Evolutionary conservation across 2,888 invertebrate genomes (phyloP), one percentile per base, ranked within the genome.

Genomic region (Laothoe populi): DNA sequence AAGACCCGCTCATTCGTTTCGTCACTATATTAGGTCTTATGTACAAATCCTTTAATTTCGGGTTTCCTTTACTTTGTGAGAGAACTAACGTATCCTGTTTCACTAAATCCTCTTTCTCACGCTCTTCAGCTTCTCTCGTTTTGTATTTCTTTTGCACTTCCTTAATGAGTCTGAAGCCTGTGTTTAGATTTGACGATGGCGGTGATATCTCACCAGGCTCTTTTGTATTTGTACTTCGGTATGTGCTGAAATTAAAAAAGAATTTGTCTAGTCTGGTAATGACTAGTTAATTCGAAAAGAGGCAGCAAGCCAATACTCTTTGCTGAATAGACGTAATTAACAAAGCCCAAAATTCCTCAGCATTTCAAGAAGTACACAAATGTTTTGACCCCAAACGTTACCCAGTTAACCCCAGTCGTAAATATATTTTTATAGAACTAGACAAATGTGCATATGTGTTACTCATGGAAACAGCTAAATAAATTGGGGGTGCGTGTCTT

Each of bases 91-190:
- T 98, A 87, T 99, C 99, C 87, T 99, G 99, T 90, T 99, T 99
- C 0, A 99, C 99, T 68, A 99, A 95, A 92, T 99, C 98, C 87
- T 99, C 99, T 76, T 99, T 99, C 85, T 99, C 99, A 61, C 98
- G 95, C 86, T 99, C 99, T 86, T 99, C 99, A 0, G 99, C 99
- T 88, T 99, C 99, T 68, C 99, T 94, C 0, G 98, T 99, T 90
- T 98, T 99, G 88, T 98, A 99, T 80, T 98, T 98, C 88, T 99
- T 99, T 93, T 99, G 99, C 35, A 99, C 98, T 92, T 99, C 99
- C 88, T 99, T 99, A 77, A 99, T 99, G 61, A 99, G 94, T 70
- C 99, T 95, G 91, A 99, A 99, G 31, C 99, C 99, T 10, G 98
- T 99, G 86, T 98, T 99, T 57, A 99, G 93, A 87, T 99, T 99